These are phyloP conservation scores for Autographa pulchrina DNA, from an alignment of 2,888 invertebrate species.

Conservation along the genomic window DNA sequence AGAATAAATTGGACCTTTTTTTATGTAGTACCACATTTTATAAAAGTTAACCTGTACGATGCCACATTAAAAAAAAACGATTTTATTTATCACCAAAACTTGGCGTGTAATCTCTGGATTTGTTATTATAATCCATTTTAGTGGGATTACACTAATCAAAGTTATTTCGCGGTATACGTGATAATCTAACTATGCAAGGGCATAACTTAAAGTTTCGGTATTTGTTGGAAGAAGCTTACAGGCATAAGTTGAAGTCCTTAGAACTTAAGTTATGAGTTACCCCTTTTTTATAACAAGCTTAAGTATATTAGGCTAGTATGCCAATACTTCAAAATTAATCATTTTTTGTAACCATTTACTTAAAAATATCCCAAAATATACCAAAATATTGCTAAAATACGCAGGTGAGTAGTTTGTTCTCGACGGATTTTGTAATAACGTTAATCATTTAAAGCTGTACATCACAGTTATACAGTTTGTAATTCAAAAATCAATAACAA, in stretches of 20 bases:
- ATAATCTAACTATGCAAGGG: conserved; percentile 42
- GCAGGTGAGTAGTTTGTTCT: too few relatives aligned
- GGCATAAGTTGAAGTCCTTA: not conserved
- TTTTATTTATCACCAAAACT: conserved; percentile 74
- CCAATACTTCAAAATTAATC: too few relatives aligned
- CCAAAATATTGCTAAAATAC: too few relatives aligned
- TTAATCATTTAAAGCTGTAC: not conserved
- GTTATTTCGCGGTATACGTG: conserved; percentile 73
- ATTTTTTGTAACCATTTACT: too few relatives aligned
- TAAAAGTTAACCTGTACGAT: not conserved
- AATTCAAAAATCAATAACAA: not conserved
- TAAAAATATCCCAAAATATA: too few relatives aligned
- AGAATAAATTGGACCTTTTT: too few relatives aligned
- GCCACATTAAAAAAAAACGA: conserved; percentile 37
- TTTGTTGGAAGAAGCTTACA: not conserved
- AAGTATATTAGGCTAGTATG: too few relatives aligned
- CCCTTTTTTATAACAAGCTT: too few relatives aligned
- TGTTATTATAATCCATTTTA: conserved; percentile 72
- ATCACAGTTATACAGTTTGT: not conserved
- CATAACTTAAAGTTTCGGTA: not conserved
- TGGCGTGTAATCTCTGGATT: conserved; percentile 80
- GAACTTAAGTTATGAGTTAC: not conserved
- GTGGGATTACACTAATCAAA: conserved; percentile 81
- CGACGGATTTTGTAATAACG: too few relatives aligned
- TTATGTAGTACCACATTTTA: too few relatives aligned